Conservation (phyloP, 2,888 invertebrate species). For the Morpho deidamia region DNA sequence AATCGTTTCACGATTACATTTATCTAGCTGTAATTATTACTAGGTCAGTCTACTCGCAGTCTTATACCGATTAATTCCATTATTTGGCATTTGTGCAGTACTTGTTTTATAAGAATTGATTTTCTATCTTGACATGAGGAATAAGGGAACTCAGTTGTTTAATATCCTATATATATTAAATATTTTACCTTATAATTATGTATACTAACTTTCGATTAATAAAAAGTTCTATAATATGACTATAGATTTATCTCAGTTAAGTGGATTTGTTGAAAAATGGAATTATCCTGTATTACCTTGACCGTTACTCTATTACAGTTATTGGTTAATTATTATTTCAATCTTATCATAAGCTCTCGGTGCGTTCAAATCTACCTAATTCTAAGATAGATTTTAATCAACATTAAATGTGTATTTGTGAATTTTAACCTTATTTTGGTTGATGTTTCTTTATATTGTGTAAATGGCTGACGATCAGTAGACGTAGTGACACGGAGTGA, state of each 20-base stretch:
- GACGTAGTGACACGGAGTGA: slow-evolving; percentile 72
- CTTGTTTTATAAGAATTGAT: no score
- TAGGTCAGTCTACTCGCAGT: not conserved
- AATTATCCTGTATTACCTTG: not conserved
- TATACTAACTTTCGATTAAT: not conserved
- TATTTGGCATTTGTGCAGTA: not conserved
- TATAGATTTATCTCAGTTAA: not conserved
- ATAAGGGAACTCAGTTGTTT: no score
- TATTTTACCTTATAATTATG: no score
- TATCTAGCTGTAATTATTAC: not conserved
- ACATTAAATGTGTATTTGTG: slow-evolving; percentile 78
- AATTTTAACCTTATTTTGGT: slow-evolving; percentile 73
- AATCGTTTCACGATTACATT: no score
- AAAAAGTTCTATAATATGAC: no score
- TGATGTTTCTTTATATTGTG: slow-evolving; percentile 73
- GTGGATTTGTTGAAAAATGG: not conserved
- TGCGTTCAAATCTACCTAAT: slow-evolving; percentile 45
- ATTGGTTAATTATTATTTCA: slow-evolving; percentile 12
- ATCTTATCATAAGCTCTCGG: slow-evolving; percentile 36
- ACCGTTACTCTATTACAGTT: not conserved
- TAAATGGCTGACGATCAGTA: slow-evolving; percentile 72
- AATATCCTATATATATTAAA: no score
- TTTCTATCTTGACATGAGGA: no score
- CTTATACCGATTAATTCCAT: not conserved
- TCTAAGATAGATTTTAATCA: slow-evolving; percentile 65